Evolutionary conservation across 2,113 vertebrate genomes (phyloP), one percentile per base, ranked within the genome.

Genomic region (Perca schrenkii): DNA sequence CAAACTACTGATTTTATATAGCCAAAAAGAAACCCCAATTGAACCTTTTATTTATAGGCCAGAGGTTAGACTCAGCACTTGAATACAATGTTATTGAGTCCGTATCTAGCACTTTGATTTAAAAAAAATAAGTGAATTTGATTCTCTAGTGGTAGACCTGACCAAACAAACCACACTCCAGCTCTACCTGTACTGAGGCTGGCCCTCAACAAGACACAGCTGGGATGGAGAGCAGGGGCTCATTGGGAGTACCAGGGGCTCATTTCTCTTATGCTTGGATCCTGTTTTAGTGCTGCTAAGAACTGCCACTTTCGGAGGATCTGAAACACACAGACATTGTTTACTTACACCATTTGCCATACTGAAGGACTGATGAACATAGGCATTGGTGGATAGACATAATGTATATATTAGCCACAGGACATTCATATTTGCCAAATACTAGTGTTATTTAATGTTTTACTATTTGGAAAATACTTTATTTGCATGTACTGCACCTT

Each of bases 151-250:
- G 60, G 49, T 49, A 21, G 22, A 43, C 7, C 13, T 13, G 46
- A 19, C 43, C 8, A 16, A 36, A 69, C 7, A 63, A 53, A 15
- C 10, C 36, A 58, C 43, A 22, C 1, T n/a, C 14, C 12, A 74
- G 31, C n/a, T 82, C 6, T 75, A 94, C 92, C 92, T 97, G 84
- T 77, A 88, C 6, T 80, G 72, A 28, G 88, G 43, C 77, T 96
- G 93, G 47, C 93, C 87, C 60, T 95, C 95, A 49, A 94, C 94
- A 53, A 98, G 92, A 64, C 79, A 92, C 83, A 96, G 87, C 13
- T 78, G 86, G n/a, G 95, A 94, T 31, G 96, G 95, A 64, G 81
- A 84, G 25, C 92, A 87, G n/a, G 97, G 97, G 61, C 97, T 97
- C 68, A 84, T 83, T 0, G 97, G 97, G 77, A 99, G 94, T 13